A percentile compares a stretch with the other conserved stretches of the same genome.
Evolutionary conservation across 2,888 invertebrate genomes (phyloP).

Genomic region (Lomographa bimaculata): DNA sequence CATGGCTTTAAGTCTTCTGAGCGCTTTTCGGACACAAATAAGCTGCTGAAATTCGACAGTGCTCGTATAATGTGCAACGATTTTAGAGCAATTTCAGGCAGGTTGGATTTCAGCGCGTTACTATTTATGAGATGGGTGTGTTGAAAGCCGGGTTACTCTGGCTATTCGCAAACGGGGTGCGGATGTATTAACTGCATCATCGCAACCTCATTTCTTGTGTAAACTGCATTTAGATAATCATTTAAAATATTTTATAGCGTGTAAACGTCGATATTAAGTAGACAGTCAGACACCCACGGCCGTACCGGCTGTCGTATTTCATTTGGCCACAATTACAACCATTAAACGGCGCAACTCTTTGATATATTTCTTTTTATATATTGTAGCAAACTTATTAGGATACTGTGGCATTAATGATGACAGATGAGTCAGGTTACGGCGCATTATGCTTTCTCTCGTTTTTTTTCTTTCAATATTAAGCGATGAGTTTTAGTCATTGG

Average conservation of each 20-base stretch:
- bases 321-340: constrained; percentile 80
- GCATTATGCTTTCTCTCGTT: constrained; percentile 68
- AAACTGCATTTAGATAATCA: constrained; percentile 68
- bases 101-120: constrained; percentile 39
- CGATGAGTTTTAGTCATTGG: constrained; percentile 39
- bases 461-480: constrained; percentile 54
- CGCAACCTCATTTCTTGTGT: constrained; percentile 45
- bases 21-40: constrained; percentile 82
- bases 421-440: constrained; percentile 72
- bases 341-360: constrained; percentile 80
- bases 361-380: constrained; percentile 74
- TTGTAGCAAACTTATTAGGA: constrained; percentile 81
- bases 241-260: constrained; percentile 75
- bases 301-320: constrained; percentile 66
- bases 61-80: constrained; percentile 53
- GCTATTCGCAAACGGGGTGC: constrained; percentile 52
- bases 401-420: constrained; percentile 81
- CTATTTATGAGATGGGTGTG: constrained; percentile 49
- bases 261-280: constrained; percentile 75
- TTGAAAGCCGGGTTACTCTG: constrained; percentile 52
- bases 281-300: constrained; percentile 74
- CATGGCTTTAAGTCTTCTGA: constrained; percentile 77
- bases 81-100: constrained; percentile 35
- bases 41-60: constrained; percentile 72
- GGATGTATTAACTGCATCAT: constrained; percentile 52